These are phyloP conservation scores for Hemicentrotus pulcherrimus DNA, from an alignment of 35 echinoderm and acorn worm species.

Conservation along the genomic window DNA sequence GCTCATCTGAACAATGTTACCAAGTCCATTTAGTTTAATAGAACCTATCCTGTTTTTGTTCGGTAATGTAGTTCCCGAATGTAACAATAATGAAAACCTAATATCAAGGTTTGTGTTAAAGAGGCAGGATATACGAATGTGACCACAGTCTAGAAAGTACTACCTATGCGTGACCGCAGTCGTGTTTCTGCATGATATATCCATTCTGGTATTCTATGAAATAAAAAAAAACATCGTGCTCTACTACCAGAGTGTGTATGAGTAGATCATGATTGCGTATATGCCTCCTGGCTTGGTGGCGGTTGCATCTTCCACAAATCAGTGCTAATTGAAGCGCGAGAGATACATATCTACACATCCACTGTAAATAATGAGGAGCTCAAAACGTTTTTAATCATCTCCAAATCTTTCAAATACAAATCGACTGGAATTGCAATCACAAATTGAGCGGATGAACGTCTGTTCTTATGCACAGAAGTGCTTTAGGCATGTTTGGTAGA, in stretches of 20 bases:
- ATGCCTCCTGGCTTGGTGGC: neutral
- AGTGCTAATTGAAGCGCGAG: neutral
- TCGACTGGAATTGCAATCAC: neutral
- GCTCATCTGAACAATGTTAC: too few relatives aligned
- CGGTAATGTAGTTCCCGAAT: too few relatives aligned
- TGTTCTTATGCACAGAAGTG: neutral
- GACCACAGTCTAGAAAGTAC: too few relatives aligned
- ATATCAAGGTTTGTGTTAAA: too few relatives aligned
- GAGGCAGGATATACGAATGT: too few relatives aligned
- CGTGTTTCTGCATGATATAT: too few relatives aligned
- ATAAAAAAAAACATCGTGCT: neutral
- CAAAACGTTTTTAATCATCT: slow-evolving; percentile 3
- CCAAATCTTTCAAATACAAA: neutral
- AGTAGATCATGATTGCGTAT: neutral
- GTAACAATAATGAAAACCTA: too few relatives aligned
- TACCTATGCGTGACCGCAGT: too few relatives aligned
- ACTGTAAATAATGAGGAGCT: neutral
- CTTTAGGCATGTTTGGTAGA: neutral
- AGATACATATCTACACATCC: neutral
- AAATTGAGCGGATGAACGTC: neutral
- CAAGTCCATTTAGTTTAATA: too few relatives aligned
- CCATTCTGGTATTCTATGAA: too few relatives aligned
- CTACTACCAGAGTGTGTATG: neutral
- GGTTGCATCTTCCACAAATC: neutral
- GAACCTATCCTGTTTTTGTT: too few relatives aligned